Evolutionary conservation across 1,140 invertebrate genomes (phyloP), one percentile per base, ranked within the genome.

Genomic region (Tigriopus japonicus): DNA sequence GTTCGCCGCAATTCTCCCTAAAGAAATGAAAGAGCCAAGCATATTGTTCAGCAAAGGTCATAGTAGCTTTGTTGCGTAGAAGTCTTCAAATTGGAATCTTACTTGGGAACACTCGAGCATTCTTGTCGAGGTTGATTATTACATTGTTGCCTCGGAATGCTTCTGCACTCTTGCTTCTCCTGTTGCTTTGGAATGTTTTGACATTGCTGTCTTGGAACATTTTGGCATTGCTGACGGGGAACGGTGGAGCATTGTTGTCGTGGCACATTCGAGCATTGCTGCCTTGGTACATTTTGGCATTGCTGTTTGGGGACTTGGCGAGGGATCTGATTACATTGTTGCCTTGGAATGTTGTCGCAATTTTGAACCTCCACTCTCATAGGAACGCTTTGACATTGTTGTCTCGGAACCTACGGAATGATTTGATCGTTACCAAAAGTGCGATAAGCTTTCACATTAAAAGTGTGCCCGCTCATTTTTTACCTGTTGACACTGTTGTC

Each of bases 341-440:
- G 53, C 9, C 53, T 21, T 9, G 53, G 53, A 55, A 55, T 35
- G 17, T 55, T 55, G 15, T 24, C n/a, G 53, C 53, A 55, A 19
- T 55, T n/a, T 24, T 24, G 15, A 3, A n/a, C 45, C 15, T 52
- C 42, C 13, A 52, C 42, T 35, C 28, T 42, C n/a, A 15, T 42
- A 5, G 58, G 58, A 52, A 60, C 58, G 28, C 58, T 60, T 13
- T 49, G 42, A 15, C 58, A 60, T n/a, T 13, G n/a, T 52, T 60
- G 58, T 60, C 49, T 28, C 3, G 55, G 55, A 58, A 58, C 28
- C 55, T 58, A 56, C 21, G 21, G 24, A 17, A 58, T n/a, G n/a
- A n/a, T n/a, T n/a, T n/a, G n/a, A n/a, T n/a, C n/a, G n/a, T n/a
- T n/a, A n/a, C n/a, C n/a, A n/a, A n/a, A n/a, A n/a, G n/a, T n/a